These are phyloP conservation scores for Rhynchophorus ferrugineus DNA, from an alignment of 1,140 invertebrate genomes.

Conservation along the genomic window DNA sequence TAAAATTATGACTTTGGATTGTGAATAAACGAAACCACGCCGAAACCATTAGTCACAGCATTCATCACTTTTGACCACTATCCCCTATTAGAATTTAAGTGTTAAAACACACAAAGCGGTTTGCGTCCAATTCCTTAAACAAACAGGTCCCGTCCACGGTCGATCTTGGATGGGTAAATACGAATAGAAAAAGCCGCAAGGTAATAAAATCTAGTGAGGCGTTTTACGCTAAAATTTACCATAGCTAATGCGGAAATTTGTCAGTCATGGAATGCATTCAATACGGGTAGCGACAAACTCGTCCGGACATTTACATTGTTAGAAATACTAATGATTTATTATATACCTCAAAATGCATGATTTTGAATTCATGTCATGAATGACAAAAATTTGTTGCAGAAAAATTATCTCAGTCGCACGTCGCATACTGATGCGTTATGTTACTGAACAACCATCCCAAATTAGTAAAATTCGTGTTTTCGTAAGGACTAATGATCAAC, in stretches of 20 bases:
- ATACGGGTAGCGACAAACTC: neutral
- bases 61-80: constrained; percentile 2
- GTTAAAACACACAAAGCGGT: constrained; percentile 24
- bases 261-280: constrained; percentile 5
- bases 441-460: too few species aligned
- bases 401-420: too few species aligned
- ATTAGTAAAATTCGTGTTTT: too few species aligned
- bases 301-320: too few species aligned
- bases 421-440: too few species aligned
- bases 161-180: constrained; percentile 13
- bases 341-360: too few species aligned
- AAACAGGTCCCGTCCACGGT: constrained; percentile 16
- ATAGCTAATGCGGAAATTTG: constrained; percentile 15
- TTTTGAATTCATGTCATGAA: too few species aligned
- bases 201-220: constrained; percentile 20
- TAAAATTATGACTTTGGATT: too few species aligned
- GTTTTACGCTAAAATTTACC: constrained; percentile 18
- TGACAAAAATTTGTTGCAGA: too few species aligned
- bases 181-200: constrained; percentile 15
- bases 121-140: constrained; percentile 16
- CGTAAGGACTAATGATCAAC: too few species aligned
- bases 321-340: too few species aligned
- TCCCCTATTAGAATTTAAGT: constrained; percentile 19
- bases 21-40: too few species aligned
- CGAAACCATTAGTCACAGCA: constrained; percentile 3